Evolutionary conservation across 1,140 invertebrate species (phyloP), one percentile per base, ranked within the genome.

Genomic region (Hyles euphorbiae): DNA sequence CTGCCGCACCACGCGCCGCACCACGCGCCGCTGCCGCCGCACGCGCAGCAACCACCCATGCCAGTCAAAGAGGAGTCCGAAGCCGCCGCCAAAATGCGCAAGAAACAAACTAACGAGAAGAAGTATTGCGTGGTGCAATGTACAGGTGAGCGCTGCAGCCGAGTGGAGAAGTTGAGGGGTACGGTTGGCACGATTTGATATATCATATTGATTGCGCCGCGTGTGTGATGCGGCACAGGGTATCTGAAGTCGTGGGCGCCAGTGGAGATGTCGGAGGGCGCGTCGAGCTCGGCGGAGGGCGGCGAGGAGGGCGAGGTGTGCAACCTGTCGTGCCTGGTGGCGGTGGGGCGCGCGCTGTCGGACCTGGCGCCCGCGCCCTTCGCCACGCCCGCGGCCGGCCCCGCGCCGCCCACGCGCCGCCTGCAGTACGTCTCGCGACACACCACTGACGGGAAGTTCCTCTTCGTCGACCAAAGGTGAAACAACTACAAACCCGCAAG

Each of bases 401-500:
- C 72, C 1, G 69, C 82, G 67, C 78, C 90, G 1, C 90, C 90
- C 48, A 78, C 90, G 6, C 81, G 91, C 34, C 90, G 91, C 6
- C 89, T 94, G 49, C 92, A 94, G 74, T 97, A 95, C 78, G 92
- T 94, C 60, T 97, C 97, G 0, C 91, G 98, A 48, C 98, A 99
- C 83, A 95, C 95, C 9, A 93, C 95, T 53, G 98, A 99, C 76
- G 98, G 98, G 34, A 99, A 98, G 89, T 98, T 99, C 82, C 93
- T 98, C 3, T 99, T 99, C 86, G 96, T 99, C 3, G 98, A 99
- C 85, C 95, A 96, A 81, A 93, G 93, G 94, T 94, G 72, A 70
- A 48, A 22, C 22, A 22, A 22, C 22, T 22, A 22, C 22, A 22
- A 22, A 22, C 22, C 22, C 22, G 22, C 22, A 22, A 22, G 22